Evolutionary conservation across 2,113 vertebrate species (phyloP).

Genomic region (Bettongia penicillata): DNA sequence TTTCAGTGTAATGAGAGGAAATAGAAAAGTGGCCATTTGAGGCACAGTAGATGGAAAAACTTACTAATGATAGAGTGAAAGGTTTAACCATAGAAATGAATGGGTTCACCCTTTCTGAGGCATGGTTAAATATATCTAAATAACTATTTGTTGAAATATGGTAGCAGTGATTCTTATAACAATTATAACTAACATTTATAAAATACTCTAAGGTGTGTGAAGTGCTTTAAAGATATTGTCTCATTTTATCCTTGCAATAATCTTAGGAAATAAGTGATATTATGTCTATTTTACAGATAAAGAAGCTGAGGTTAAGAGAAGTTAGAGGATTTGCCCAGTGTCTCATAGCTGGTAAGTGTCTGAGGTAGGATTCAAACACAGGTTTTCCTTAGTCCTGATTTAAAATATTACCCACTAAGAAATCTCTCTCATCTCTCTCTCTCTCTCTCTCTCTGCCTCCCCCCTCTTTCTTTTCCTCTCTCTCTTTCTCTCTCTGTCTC

Average conservation of each 20-base stretch:
- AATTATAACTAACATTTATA: not conserved
- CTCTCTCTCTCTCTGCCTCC: no score
- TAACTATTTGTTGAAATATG: not conserved
- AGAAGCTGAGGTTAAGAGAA: not conserved
- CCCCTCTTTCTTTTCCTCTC: no score
- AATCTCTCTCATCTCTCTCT: not conserved
- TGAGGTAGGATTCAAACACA: not conserved
- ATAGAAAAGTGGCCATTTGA: not conserved
- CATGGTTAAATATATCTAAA: not conserved
- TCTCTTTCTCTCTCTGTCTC: no score
- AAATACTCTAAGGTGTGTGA: not conserved
- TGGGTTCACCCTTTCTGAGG: not conserved
- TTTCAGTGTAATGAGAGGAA: not conserved
- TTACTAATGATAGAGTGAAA: not conserved
- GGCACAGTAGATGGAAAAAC: not conserved
- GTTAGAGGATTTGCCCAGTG: not conserved
- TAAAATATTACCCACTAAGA: not conserved
- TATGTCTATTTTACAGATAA: no score
- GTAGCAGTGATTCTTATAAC: not conserved
- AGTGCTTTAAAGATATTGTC: not conserved
- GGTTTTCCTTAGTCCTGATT: not conserved
- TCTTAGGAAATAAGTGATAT: no score
- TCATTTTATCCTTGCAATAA: no score
- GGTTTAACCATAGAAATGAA: not conserved
- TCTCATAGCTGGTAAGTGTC: not conserved